A percentile compares a stretch with the other conserved stretches of the same genome.
Conservation (phyloP, 2,113 vertebrate genomes). For the Thamnaconus septentrionalis region DNA sequence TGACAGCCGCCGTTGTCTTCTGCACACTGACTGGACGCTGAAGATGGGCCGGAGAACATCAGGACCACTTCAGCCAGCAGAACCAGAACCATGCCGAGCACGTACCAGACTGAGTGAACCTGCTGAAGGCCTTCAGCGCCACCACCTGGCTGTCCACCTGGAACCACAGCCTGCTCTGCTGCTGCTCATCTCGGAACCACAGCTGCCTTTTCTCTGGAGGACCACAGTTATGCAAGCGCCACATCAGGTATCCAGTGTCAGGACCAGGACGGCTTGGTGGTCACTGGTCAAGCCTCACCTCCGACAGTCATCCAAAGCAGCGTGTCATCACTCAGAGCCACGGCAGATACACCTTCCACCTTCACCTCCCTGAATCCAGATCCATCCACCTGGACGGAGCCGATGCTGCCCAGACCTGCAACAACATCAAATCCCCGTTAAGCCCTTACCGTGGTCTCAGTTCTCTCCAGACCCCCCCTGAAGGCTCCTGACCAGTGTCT, state of each 20-base stretch:
- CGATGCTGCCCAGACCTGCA: constrained; percentile 77
- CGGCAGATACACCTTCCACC: constrained; percentile 66
- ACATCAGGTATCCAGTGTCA: no score
- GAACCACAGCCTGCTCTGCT: constrained; percentile 81
- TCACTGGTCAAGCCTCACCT: constrained; percentile 50
- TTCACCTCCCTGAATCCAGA: constrained; percentile 75
- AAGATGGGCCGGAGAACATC: not conserved
- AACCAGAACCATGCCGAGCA: not conserved
- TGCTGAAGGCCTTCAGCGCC: constrained; percentile 81
- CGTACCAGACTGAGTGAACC: constrained; percentile 80
- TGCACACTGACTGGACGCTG: constrained; percentile 81
- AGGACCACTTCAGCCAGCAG: not conserved
- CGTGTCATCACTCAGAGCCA: constrained; percentile 70
- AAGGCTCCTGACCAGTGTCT: constrained; percentile 69
- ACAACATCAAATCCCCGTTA: constrained; percentile 3
- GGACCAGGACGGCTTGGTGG: no score
- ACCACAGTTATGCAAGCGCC: no score
- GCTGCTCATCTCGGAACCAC: constrained; percentile 80
- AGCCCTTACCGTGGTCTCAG: no score
- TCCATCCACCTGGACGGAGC: constrained; percentile 78
- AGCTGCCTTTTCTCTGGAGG: constrained; percentile 77
- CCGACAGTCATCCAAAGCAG: constrained; percentile 84
- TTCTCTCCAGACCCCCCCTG: no score
- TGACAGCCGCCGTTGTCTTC: constrained; percentile 82
- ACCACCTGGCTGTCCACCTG: constrained; percentile 76